Percentiles rank a stretch among this genome's conserved stretches.
These are phyloP conservation scores for Yponomeuta malinellus DNA, from an alignment of 2,888 invertebrate genomes.

Conservation along the genomic window DNA sequence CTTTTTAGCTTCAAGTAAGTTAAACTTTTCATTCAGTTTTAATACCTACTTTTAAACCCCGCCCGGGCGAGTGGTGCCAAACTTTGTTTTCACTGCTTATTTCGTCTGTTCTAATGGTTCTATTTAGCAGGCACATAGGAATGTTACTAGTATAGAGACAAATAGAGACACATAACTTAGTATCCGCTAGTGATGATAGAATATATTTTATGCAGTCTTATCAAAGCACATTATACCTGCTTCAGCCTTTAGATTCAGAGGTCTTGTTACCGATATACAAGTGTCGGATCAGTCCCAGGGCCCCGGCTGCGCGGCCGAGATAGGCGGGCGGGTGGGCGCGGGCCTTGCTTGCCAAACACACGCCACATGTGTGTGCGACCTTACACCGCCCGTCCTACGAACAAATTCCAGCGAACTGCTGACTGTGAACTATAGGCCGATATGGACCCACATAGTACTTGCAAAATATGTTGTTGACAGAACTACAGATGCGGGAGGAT, in stretches of 20 bases:
- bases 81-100: constrained; percentile 46
- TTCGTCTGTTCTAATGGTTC: constrained; percentile 59
- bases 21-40: constrained; percentile 18
- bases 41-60: constrained; percentile 45
- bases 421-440: constrained; percentile 2
- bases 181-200: background rate
- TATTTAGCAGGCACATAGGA: constrained; percentile 40
- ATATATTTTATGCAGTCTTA: background rate
- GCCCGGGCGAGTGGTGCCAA: constrained; percentile 40
- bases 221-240: background rate
- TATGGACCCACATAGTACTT: constrained; percentile 12
- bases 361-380: constrained; percentile 9
- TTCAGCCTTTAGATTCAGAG: constrained; percentile 1
- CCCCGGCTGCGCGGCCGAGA: constrained; percentile 11
- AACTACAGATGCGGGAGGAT: background rate
- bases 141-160: constrained; percentile 21
- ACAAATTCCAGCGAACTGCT: constrained; percentile 10
- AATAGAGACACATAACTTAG: background rate
- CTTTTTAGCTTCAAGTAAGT: background rate
- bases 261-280: constrained; percentile 11
- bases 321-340: constrained; percentile 4
- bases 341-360: constrained; percentile 3
- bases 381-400: constrained; percentile 15
- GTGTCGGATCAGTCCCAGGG: constrained; percentile 16
- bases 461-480: constrained; percentile 21